Conservation (phyloP, 2,797 vertebrate genomes). For the Acrossocheilus fasciatus region DNA sequence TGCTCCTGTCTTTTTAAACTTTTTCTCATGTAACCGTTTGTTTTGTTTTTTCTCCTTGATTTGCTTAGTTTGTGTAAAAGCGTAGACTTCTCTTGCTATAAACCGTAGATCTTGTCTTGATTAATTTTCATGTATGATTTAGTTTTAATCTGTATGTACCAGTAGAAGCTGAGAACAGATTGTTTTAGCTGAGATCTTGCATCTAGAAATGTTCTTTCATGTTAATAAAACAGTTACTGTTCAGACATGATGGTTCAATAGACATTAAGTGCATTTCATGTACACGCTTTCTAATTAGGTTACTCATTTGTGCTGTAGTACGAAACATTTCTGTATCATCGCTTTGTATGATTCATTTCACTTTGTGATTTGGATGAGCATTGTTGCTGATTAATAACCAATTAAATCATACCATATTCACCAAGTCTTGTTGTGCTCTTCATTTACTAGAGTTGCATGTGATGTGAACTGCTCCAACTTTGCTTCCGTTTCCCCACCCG, state of each 20-base stretch:
- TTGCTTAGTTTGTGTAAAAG: conserved; percentile 24
- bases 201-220: conserved; percentile 51
- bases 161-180: conserved; percentile 43
- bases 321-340: conserved; percentile 25
- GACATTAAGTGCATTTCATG: conserved; percentile 19
- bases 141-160: conserved; percentile 50
- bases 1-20: background rate
- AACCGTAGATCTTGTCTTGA: conserved; percentile 23
- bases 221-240: conserved; percentile 37
- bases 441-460: background rate
- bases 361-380: conserved; percentile 28
- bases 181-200: conserved; percentile 53
- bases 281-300: background rate
- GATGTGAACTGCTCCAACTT: background rate
- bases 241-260: conserved; percentile 18
- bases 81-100: conserved; percentile 12
- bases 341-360: conserved; percentile 39
- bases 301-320: conserved; percentile 28
- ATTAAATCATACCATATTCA: conserved; percentile 29
- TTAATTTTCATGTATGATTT: conserved; percentile 46
- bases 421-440: background rate
- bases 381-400: conserved; percentile 24
- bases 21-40: background rate
- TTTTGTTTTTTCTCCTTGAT: background rate
- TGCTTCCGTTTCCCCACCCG: background rate